Evolutionary conservation across 2,888 invertebrate species (phyloP).

Genomic region (Tetragnatha montana): DNA sequence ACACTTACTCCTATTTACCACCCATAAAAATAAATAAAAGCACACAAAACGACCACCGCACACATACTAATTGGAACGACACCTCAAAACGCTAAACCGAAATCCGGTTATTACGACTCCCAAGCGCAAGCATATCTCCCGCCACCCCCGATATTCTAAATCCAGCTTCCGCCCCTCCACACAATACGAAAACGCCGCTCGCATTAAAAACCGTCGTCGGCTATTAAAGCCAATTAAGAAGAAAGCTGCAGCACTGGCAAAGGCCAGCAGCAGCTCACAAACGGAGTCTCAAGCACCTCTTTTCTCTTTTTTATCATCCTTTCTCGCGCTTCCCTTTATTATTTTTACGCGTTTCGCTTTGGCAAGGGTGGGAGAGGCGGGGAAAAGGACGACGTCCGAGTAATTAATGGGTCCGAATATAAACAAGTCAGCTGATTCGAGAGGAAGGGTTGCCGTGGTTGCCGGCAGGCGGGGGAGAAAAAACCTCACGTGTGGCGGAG

Average conservation of each 20-base stretch:
- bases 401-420: slow-evolving; percentile 48
- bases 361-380: background rate
- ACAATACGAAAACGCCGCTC: no score
- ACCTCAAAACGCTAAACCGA: no score
- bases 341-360: background rate
- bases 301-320: background rate
- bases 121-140: no score
- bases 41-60: no score
- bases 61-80: no score
- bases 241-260: slow-evolving; percentile 7
- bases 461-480: background rate
- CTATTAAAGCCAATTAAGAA: slow-evolving; percentile 54
- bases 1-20: no score
- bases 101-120: no score
- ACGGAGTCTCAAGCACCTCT: background rate
- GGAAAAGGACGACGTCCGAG: background rate
- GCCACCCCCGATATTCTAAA: no score
- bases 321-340: background rate
- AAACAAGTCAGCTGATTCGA: slow-evolving; percentile 30
- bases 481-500: background rate
- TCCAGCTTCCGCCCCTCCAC: no score
- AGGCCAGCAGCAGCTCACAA: background rate
- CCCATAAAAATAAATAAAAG: no score
- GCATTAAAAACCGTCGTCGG: background rate
- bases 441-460: background rate